Base-by-base conservation (phyloP, 2,797 vertebrate genomes). In the Xenentodon cancila region DNA sequence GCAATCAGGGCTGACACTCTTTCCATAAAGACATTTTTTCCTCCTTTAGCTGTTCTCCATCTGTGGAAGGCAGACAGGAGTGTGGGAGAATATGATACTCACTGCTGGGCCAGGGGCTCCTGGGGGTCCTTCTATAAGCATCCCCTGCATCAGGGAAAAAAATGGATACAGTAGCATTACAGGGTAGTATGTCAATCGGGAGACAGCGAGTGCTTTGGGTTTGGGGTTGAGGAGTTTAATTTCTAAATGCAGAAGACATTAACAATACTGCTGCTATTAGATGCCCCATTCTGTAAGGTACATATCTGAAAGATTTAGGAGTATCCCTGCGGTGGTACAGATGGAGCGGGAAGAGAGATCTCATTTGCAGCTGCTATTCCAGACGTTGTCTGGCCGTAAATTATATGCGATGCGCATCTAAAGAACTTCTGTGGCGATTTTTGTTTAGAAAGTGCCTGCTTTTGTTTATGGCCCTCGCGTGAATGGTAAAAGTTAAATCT, bases 41-140 rank as follows among this genome's bases (percentile, higher is more conserved):
- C 86, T 71, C 80, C 83, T 87, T 85, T 85, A 92, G 84, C 87
- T 82, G 81, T 91, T 91, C 80, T 88, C 86, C 80, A 89, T 91
- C 81, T 92, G 87, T 86, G 80, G 73, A 86, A 87, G 75, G 75
- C 77, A 84, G 84, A 85, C 85, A 86, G 83, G 76, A 85, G 82
- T 66, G 52, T 69, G 77, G 70, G 79, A 92, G 77, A 91, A 92
- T 20, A 81, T 85, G 86, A 93, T 92, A 94, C 96, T 93, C 93
- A 99, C 97, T 72, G 91, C 90, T 65, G 94, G 95, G 89, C 97
- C 97, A 65, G 94, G 92, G 86, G 94, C 91, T 88, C 97, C 97
- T 21, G 93, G 94, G 64, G 95, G 93, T 88, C 97, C 97, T 94
- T 99, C 97, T 80, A 99, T 90, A 80, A 99, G 94, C 97, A 99